phyloP scores from a whole-genome alignment of 2,888 invertebrate genomes.

The Hemicrepidius hirtus region DNA sequence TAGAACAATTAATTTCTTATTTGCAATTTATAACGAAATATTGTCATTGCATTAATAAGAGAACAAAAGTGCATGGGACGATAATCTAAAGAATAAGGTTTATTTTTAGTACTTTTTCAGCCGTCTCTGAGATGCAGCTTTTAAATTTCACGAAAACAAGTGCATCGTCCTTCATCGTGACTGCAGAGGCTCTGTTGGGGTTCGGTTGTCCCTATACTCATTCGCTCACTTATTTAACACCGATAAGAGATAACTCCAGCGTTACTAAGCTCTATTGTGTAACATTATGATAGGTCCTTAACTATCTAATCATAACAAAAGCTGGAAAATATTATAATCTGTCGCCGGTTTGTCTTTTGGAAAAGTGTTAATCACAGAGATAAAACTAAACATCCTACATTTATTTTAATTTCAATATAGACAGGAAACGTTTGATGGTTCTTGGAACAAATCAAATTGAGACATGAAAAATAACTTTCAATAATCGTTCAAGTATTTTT shows the following conservation, averaged over 20 bases:
- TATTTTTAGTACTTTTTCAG: constrained; percentile 66
- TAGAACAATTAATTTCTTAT: constrained; percentile 32
- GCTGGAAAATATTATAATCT: background rate
- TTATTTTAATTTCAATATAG: no score
- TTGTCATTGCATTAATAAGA: background rate
- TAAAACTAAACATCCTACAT: no score
- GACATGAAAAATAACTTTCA: no score
- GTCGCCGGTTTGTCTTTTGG: background rate
- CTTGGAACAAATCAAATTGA: no score
- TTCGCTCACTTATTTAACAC: constrained; percentile 38
- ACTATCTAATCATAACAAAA: constrained; percentile 10
- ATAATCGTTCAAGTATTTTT: no score
- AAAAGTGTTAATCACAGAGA: background rate
- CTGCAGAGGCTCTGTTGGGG: constrained; percentile 61
- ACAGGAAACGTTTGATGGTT: no score
- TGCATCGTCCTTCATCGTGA: constrained; percentile 66
- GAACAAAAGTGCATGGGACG: constrained; percentile 40
- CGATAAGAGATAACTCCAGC: constrained; percentile 35
- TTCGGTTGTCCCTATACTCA: constrained; percentile 28
- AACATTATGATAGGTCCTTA: constrained; percentile 33
- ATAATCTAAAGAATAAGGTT: constrained; percentile 57
- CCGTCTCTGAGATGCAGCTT: constrained; percentile 60
- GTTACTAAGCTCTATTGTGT: constrained; percentile 34
- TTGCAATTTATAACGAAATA: constrained; percentile 32
- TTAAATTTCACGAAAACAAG: constrained; percentile 67